A percentile compares a stretch with the other conserved stretches of the same genome.
phyloP scores from a whole-genome alignment of 2,113 vertebrate genomes.

The Phasianus colchicus region DNA sequence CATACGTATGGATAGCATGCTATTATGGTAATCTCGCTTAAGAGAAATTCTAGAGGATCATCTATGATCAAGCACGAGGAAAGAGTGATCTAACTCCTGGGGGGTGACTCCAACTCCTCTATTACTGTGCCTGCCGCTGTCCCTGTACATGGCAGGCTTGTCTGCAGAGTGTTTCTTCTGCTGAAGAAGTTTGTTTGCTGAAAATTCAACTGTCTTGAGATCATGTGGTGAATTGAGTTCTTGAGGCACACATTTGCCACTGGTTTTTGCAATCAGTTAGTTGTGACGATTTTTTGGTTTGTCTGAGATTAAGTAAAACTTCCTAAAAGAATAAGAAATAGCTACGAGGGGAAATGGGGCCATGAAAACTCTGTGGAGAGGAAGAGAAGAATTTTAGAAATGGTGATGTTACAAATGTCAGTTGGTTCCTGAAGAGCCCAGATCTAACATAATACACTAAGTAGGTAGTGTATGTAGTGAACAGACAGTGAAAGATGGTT shows the following conservation, averaged over 20 bases:
- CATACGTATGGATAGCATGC: accelerated
- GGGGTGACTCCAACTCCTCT: neutral
- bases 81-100: neutral
- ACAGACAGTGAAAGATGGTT: neutral
- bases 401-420: neutral
- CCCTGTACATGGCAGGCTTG: accelerated
- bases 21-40: neutral
- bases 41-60: neutral
- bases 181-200: neutral
- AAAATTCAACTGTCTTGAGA: neutral
- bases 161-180: neutral
- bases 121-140: neutral
- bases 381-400: neutral
- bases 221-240: neutral
- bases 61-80: neutral
- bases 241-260: neutral
- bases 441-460: accelerated
- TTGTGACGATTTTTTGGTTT: neutral
- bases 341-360: neutral
- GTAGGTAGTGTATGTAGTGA: neutral
- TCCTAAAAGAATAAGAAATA: neutral
- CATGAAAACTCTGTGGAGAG: neutral
- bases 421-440: neutral
- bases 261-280: neutral
- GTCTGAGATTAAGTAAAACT: neutral